Percentiles rank a stretch among this genome's conserved stretches.
phyloP scores from a whole-genome alignment of 2,113 vertebrate species.

The Oxyura jamaicensis region DNA sequence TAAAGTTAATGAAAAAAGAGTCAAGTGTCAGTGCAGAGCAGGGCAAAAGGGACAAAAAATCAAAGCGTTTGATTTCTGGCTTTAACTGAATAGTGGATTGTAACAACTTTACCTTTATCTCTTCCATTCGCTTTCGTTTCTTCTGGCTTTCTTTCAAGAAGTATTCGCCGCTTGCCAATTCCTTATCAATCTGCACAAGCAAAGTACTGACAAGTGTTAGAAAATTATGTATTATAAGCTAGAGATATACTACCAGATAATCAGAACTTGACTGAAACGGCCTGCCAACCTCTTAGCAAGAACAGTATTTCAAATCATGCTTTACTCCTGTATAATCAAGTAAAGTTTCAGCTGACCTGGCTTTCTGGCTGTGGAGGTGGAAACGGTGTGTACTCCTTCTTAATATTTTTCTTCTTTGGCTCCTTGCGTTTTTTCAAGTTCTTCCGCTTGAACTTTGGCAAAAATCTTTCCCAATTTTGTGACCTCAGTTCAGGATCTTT shows the following conservation, averaged over 20 bases:
- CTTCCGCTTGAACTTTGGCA: conserved; percentile 93
- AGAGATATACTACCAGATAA: neutral
- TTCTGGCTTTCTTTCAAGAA: conserved; percentile 93
- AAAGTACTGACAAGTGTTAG: neutral
- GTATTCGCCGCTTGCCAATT: conserved; percentile 94
- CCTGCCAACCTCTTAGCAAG: neutral
- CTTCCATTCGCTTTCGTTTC: conserved; percentile 87
- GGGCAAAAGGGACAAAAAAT: neutral
- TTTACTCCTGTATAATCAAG: neutral
- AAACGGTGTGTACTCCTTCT: conserved; percentile 96
- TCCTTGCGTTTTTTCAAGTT: conserved; percentile 92
- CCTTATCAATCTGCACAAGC: conserved; percentile 86
- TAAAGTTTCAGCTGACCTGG: conserved; percentile 80
- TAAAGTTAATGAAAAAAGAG: conserved; percentile 59
- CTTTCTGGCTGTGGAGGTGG: conserved; percentile 93
- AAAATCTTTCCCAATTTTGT: conserved; percentile 95
- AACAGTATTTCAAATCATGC: neutral
- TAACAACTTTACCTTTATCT: conserved; percentile 85
- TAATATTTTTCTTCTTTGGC: conserved; percentile 89
- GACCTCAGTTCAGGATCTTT: conserved; percentile 89
- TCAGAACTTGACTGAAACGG: neutral
- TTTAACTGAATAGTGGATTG: neutral
- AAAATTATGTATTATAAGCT: neutral
- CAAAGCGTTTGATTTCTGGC: no score
- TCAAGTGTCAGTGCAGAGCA: neutral